Percentiles rank a stretch among this genome's conserved stretches.
Conservation (phyloP, 2,113 vertebrate species). For the Propithecus coquereli region DNA sequence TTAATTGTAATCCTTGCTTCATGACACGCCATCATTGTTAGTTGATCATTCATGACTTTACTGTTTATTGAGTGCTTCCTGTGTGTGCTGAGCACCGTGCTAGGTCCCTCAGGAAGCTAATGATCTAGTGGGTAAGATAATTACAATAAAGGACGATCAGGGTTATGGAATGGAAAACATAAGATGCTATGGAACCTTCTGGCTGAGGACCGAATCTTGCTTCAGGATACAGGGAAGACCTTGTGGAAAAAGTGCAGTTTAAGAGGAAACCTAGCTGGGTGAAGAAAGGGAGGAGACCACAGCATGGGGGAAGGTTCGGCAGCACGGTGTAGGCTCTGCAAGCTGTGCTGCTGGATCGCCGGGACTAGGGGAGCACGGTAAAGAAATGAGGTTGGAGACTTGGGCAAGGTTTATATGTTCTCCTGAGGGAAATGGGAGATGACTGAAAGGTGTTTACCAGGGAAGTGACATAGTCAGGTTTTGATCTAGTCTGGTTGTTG, state of each 20-base stretch:
- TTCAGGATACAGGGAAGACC: background rate
- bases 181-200: background rate
- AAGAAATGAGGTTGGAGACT: background rate
- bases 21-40: background rate
- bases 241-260: background rate
- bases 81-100: background rate
- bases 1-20: background rate
- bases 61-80: background rate
- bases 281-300: background rate
- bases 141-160: background rate
- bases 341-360: background rate
- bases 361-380: background rate
- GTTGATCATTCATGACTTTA: background rate
- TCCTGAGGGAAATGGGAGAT: background rate
- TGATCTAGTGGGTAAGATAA: background rate
- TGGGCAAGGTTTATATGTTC: background rate
- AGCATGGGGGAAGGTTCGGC: background rate
- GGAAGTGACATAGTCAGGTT: background rate
- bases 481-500: background rate
- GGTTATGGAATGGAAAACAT: background rate
- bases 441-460: background rate
- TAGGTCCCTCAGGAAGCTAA: background rate
- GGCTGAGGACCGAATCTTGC: background rate
- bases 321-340: accelerated
- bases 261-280: background rate